Percentiles rank a stretch among this genome's conserved stretches.
These are phyloP conservation scores for Rhysida immarginata DNA, from an alignment of 1,140 invertebrate species.

Conservation along the genomic window DNA sequence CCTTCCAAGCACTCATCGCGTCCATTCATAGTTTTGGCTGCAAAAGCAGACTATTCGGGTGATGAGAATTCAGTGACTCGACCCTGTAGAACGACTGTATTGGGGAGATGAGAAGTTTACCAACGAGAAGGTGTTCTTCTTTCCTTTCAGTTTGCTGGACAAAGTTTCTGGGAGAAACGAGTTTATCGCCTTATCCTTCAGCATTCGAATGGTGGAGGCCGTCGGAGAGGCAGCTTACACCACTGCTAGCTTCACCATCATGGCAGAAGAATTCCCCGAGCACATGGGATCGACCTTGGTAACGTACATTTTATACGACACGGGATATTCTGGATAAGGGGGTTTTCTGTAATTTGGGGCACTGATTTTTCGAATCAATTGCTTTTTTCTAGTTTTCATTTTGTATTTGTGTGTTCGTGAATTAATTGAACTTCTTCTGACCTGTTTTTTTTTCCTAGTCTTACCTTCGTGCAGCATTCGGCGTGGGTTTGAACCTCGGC, in stretches of 20 bases:
- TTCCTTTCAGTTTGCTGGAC: slow-evolving; percentile 46
- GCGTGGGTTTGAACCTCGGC: slow-evolving; percentile 12
- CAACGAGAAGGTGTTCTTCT: not conserved
- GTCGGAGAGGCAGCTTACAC: slow-evolving; percentile 81
- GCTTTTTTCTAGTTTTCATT: no score
- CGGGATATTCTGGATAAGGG: no score
- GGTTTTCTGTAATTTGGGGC: no score
- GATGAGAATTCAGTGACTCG: no score
- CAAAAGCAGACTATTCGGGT: not conserved
- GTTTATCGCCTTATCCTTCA: slow-evolving; percentile 73
- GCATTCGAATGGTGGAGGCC: slow-evolving; percentile 76
- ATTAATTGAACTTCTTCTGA: no score
- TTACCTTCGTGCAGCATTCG: slow-evolving; percentile 15
- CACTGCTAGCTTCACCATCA: slow-evolving; percentile 80
- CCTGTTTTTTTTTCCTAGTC: no score
- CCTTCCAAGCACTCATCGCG: no score
- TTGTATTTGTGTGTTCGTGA: no score
- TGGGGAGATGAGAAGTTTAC: no score
- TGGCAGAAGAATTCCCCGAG: slow-evolving; percentile 82
- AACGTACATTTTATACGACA: no score
- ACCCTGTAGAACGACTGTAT: not conserved
- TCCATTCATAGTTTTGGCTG: not conserved
- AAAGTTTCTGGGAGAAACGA: slow-evolving; percentile 58
- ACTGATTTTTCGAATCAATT: no score
- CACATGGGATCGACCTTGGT: slow-evolving; percentile 82